Evolutionary conservation across 2,113 vertebrate genomes (phyloP).

Genomic region (Brachionichthys hirsutus): DNA sequence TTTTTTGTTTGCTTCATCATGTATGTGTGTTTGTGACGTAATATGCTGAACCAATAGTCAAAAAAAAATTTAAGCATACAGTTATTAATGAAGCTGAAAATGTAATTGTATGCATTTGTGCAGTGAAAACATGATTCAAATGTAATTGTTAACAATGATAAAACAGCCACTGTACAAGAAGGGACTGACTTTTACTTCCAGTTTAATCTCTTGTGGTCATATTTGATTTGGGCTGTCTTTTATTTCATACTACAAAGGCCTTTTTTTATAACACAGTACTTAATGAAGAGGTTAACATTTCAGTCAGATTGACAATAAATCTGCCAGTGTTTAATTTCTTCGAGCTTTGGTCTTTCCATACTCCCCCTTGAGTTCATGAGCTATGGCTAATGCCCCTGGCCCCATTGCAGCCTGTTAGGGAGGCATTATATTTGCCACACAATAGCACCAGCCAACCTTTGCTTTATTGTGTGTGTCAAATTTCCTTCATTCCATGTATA

Average conservation of each 20-base stretch:
- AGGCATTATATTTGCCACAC: constrained; percentile 60
- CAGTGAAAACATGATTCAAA: constrained; percentile 46
- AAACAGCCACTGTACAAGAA: constrained; percentile 44
- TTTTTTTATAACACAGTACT: constrained; percentile 34
- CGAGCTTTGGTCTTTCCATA: constrained; percentile 45
- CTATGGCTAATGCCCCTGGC: constrained; percentile 48
- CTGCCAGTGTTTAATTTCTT: constrained; percentile 64
- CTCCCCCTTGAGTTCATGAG: constrained; percentile 56
- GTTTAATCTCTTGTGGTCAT: constrained; percentile 51
- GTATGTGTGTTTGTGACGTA: not conserved
- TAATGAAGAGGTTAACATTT: constrained; percentile 69
- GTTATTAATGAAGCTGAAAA: constrained; percentile 45
- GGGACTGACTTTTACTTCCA: constrained; percentile 67
- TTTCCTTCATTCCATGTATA: constrained; percentile 17
- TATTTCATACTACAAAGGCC: constrained; percentile 51
- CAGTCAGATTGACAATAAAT: constrained; percentile 65
- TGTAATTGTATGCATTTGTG: constrained; percentile 47
- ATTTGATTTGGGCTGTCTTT: constrained; percentile 58
- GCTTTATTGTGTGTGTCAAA: constrained; percentile 25
- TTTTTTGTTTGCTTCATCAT: not conserved
- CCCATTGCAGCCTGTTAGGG: constrained; percentile 58
- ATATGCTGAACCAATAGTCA: not conserved
- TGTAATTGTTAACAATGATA: constrained; percentile 59
- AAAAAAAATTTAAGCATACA: not conserved
- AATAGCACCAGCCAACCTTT: constrained; percentile 48